A percentile compares a stretch with the other conserved stretches of the same genome.
Conservation (phyloP, 2,888 invertebrate genomes). For the Euproctis similis region DNA sequence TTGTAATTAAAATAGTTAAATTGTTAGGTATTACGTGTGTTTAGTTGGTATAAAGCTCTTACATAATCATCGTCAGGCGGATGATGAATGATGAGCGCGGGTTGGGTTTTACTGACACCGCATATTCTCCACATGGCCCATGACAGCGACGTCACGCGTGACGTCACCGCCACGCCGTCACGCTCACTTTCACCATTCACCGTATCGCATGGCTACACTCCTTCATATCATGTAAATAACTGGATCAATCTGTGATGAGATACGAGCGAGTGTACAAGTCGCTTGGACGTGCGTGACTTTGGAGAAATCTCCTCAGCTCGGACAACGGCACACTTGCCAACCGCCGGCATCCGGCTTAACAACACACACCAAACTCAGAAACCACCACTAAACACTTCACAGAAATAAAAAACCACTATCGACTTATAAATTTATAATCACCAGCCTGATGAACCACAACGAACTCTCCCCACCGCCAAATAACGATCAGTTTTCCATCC, state of each 20-base stretch:
- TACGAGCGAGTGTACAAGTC: slow-evolving; percentile 38
- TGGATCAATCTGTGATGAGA: slow-evolving; percentile 46
- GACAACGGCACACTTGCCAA: slow-evolving; percentile 55
- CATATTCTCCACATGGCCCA: slow-evolving; percentile 74
- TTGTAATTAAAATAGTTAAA: slow-evolving; percentile 11
- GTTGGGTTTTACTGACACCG: slow-evolving; percentile 68
- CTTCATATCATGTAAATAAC: slow-evolving; percentile 45
- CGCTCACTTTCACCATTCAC: slow-evolving; percentile 60
- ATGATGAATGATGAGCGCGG: slow-evolving; percentile 54
- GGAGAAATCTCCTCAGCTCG: slow-evolving; percentile 58
- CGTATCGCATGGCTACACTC: slow-evolving; percentile 18
- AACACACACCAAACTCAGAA: slow-evolving; percentile 24
- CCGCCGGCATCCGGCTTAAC: slow-evolving; percentile 45
- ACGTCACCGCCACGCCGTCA: slow-evolving; percentile 52
- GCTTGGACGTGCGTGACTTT: slow-evolving; percentile 62
- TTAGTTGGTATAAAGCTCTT: slow-evolving; percentile 35
- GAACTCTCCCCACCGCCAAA: slow-evolving; percentile 27
- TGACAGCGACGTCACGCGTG: slow-evolving; percentile 52
- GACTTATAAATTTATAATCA: slow-evolving; percentile 27
- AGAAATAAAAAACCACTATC: slow-evolving; percentile 17
- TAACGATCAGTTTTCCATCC: slow-evolving; percentile 23
- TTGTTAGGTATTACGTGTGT: slow-evolving; percentile 8
- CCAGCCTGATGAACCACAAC: slow-evolving; percentile 19
- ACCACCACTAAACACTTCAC: slow-evolving; percentile 21
- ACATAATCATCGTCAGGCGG: slow-evolving; percentile 60